Conservation (phyloP, 53 echinoderm and acorn worm species). For the Patiria pectinifera region DNA sequence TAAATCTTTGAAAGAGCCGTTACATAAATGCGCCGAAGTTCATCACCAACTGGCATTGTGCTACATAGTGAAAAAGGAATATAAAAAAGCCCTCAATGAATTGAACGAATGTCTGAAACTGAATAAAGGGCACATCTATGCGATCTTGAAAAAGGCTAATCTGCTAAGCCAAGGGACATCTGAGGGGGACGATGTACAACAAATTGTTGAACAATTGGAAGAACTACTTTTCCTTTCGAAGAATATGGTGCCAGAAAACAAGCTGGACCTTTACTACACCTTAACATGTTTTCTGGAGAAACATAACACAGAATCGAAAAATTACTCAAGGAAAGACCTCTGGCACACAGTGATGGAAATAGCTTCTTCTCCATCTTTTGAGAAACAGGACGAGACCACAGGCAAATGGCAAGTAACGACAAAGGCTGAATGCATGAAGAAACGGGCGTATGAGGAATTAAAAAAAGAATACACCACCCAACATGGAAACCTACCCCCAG, state of each 20-base stretch:
- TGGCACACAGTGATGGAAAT: constrained; percentile 33
- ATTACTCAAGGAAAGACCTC: not conserved
- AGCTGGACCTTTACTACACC: not conserved
- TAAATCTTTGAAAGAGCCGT: not conserved
- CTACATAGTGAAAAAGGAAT: not conserved
- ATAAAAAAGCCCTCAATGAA: not conserved
- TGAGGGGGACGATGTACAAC: not conserved
- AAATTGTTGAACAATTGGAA: not conserved
- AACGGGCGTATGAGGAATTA: not conserved
- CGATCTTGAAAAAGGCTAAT: not conserved
- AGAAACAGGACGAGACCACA: not conserved
- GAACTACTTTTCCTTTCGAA: not conserved
- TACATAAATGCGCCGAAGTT: not conserved
- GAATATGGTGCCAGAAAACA: not conserved
- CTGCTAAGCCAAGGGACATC: not conserved
- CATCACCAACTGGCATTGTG: constrained; percentile 22
- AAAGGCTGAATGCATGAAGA: not conserved
- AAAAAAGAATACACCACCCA: not conserved
- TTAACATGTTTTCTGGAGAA: not conserved
- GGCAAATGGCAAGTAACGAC: not conserved
- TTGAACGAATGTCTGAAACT: constrained; percentile 5
- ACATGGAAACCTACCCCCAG: too few relatives aligned
- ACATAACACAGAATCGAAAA: not conserved
- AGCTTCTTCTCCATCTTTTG: not conserved
- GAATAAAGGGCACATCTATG: constrained; percentile 2